Base-by-base conservation (phyloP, 37 sponge, comb jelly and placozoan species). In the Dysidea cf. avara region DNA sequence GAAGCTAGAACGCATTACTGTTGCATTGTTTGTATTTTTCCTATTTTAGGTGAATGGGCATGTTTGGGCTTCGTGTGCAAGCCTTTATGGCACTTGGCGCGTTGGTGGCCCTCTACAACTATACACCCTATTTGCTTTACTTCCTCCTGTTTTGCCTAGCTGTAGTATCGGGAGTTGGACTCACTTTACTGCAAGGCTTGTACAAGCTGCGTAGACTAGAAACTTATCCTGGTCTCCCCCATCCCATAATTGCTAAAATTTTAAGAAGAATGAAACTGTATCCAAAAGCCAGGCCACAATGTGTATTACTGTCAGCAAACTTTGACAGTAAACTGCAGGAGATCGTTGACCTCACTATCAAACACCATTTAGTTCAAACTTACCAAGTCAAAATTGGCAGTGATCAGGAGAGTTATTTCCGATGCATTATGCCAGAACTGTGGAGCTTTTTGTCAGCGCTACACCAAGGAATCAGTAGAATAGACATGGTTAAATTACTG, bases 401-500 rank as follows among this genome's bases (percentile, higher is more conserved):
- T 4, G 78, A 83, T 49, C 61, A 67, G 6, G 64, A 88, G 56
- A 26, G 31, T 1, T 88, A 74, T 80, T 88, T 82, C 25, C 62
- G 53, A 37, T 79, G 84, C 56, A 62, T 78, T 1, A 49, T 34
- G 31, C 89, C 83, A 2, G 79, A 73, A 39, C 21, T 88, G 3
- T 88, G 89, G 89, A 78, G 22, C 7, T 62, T 51, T 14, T 64
- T 88, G 53, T 5, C 61, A 18, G 34, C 61, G 11, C 59, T 83
- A 28, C 47, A 66, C n/a, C 32, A 83, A 37, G 21, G 83, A 12
- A 35, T 78, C 11, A 49, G 71, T 17, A 61, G 79, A 36, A 64
- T 88, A 24, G 83, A 88, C 71, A 88, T 71, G 28, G 37, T 83
- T 56, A 77, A 79, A 57, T 38, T 83, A 29, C 47, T 87, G 13